Conservation (phyloP, 1,140 invertebrate species). For the Chionoecetes opilio region DNA sequence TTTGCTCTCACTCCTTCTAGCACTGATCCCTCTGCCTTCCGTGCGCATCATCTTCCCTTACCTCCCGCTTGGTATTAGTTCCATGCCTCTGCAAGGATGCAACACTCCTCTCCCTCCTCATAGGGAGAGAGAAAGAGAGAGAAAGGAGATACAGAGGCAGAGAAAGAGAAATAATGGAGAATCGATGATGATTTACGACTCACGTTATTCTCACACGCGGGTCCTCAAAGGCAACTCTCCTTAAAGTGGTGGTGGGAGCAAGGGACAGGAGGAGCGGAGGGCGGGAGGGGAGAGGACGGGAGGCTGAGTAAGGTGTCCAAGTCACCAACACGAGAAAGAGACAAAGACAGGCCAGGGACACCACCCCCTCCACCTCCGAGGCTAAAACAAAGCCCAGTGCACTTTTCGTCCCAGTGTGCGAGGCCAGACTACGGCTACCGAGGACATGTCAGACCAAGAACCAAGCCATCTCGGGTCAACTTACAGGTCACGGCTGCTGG, state of each 20-base stretch:
- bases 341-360: not conserved
- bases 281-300: not conserved
- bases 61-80: not conserved
- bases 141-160: not conserved
- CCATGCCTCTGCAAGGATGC: not conserved
- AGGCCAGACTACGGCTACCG: conserved; percentile 8
- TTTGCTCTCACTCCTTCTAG: not conserved
- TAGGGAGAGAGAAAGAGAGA: not conserved
- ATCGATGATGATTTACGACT: conserved; percentile 19
- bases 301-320: conserved; percentile 17
- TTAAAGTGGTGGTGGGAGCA: not conserved
- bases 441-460: not conserved
- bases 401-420: not conserved
- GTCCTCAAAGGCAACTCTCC: conserved; percentile 17
- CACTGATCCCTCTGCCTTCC: not conserved
- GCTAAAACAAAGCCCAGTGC: not conserved
- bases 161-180: conserved; percentile 30
- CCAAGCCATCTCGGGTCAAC: conserved; percentile 29
- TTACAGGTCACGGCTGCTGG: conserved; percentile 42
- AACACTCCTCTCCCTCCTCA: not conserved
- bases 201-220: conserved; percentile 25
- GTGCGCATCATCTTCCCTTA: conserved; percentile 1
- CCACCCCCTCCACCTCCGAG: not conserved
- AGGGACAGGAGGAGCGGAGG: not conserved
- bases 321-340: conserved; percentile 17